Conservation (phyloP, 2,113 vertebrate species). For the Carassius auratus region DNA sequence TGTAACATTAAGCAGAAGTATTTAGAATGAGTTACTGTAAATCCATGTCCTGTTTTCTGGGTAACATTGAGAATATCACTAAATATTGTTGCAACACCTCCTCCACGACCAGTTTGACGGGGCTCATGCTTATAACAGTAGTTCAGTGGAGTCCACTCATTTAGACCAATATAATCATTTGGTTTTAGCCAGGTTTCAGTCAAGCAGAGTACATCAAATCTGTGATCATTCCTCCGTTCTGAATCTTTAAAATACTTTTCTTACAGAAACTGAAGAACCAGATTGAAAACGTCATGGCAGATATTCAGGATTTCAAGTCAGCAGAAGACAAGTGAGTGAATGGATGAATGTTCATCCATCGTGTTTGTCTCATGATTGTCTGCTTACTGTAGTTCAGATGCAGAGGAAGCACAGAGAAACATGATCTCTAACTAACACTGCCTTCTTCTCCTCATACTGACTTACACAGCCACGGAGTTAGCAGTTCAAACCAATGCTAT, state of each 20-base stretch:
- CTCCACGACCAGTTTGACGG: too few species aligned
- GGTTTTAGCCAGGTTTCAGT: too few species aligned
- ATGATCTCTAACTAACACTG: not conserved
- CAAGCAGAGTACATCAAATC: too few species aligned
- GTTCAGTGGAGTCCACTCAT: too few species aligned
- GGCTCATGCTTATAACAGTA: too few species aligned
- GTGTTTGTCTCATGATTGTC: not conserved
- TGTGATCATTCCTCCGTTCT: not conserved
- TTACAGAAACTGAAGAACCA: slow-evolving; percentile 86
- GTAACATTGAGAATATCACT: too few species aligned
- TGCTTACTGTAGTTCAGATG: not conserved
- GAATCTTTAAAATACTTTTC: not conserved
- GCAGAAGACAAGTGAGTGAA: slow-evolving; percentile 81
- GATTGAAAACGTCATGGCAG: slow-evolving; percentile 85
- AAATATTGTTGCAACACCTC: too few species aligned
- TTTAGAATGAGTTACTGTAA: too few species aligned
- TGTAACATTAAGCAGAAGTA: too few species aligned
- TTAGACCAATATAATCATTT: too few species aligned
- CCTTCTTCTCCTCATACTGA: not conserved
- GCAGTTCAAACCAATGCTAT: too few species aligned
- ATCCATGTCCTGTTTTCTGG: too few species aligned
- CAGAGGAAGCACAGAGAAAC: not conserved
- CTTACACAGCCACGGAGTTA: not conserved
- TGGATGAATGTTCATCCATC: not conserved
- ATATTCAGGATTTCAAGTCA: slow-evolving; percentile 85